These are phyloP conservation scores for Tetraodon nigroviridis DNA, from an alignment of 2,113 vertebrate genomes.

Conservation along the genomic window DNA sequence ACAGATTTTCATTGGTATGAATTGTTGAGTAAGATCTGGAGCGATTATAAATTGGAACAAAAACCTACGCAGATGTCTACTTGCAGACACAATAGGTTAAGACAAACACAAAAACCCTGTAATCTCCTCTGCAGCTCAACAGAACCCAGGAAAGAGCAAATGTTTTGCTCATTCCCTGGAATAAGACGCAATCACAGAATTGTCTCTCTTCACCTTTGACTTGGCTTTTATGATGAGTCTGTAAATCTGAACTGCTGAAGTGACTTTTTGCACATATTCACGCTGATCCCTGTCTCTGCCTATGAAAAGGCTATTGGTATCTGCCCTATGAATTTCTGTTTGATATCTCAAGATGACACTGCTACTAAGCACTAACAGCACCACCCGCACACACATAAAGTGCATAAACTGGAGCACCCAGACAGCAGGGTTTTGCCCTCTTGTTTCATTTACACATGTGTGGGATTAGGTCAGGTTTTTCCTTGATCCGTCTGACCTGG, in stretches of 20 bases:
- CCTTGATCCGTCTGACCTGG: conserved; percentile 5
- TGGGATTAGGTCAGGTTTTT: conserved; percentile 6
- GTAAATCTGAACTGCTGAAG: conserved; percentile 7
- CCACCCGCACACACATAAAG: neutral
- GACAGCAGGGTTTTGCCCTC: neutral
- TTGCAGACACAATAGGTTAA: no score
- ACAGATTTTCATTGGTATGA: no score
- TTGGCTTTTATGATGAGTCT: conserved; percentile 12
- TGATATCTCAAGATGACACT: no score
- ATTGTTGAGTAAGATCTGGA: no score
- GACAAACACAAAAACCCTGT: neutral
- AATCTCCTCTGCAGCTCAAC: neutral
- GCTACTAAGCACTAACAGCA: conserved; percentile 8
- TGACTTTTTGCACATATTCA: conserved; percentile 1
- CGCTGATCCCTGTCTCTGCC: conserved; percentile 13
- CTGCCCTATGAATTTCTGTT: conserved; percentile 8
- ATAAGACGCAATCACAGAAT: conserved; percentile 1
- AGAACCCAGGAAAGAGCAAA: neutral
- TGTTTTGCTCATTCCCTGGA: neutral
- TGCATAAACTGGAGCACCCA: neutral
- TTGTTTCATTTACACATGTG: conserved; percentile 8
- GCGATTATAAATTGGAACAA: no score
- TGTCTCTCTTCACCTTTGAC: conserved; percentile 1
- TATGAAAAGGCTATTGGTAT: conserved; percentile 28
- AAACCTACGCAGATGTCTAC: no score